Conservation (phyloP, 2,888 invertebrate genomes). For the Clostera curtula region DNA sequence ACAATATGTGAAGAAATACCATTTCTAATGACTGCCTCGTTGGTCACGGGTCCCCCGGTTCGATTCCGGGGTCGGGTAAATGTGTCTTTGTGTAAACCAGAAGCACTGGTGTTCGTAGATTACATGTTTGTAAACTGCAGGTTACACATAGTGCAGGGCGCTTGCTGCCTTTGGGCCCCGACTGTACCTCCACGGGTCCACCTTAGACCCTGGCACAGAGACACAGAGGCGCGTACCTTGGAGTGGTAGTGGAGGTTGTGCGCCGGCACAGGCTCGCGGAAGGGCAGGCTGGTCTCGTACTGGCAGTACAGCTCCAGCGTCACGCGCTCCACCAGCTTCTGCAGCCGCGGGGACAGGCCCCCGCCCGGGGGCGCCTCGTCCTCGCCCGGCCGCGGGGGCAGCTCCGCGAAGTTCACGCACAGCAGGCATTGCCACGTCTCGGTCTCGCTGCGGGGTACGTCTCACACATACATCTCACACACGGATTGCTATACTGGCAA, state of each 20-base stretch:
- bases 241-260: conserved; percentile 66
- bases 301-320: conserved; percentile 94
- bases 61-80: too few relatives aligned
- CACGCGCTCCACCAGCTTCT: conserved; percentile 86
- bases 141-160: too few relatives aligned
- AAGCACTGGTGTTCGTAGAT: too few relatives aligned
- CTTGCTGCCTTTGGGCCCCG: too few relatives aligned
- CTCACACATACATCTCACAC: neutral
- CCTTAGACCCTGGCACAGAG: neutral
- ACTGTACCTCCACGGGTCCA: too few relatives aligned
- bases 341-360: conserved; percentile 74
- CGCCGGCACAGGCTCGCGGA: conserved; percentile 87
- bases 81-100: too few relatives aligned
- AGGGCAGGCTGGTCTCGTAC: conserved; percentile 90
- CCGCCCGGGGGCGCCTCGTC: conserved; percentile 57
- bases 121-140: too few relatives aligned
- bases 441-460: conserved; percentile 77
- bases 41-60: too few relatives aligned
- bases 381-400: conserved; percentile 43
- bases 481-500: too few relatives aligned
- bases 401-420: conserved; percentile 87
- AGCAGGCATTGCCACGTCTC: conserved; percentile 95
- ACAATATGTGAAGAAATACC: too few relatives aligned
- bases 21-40: too few relatives aligned
- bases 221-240: conserved; percentile 29